Evolutionary conservation across 2,113 vertebrate genomes (phyloP), one percentile per base, ranked within the genome.

Genomic region (Actenoides hombroni): DNA sequence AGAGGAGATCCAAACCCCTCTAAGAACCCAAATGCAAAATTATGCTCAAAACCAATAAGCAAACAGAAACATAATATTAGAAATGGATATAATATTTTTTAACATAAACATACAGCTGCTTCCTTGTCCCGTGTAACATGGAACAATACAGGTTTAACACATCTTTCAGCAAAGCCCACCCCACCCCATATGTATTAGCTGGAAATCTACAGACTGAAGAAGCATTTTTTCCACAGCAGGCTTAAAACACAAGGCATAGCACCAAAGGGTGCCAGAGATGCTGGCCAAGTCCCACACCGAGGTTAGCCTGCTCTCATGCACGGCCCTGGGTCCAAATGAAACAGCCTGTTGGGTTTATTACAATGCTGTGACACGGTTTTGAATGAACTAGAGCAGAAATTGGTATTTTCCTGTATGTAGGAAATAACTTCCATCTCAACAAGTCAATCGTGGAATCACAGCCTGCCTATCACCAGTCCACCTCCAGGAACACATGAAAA

Each of bases 361-460:
- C 53, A 56, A 2, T 4, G 25, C 48, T 19, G 11, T 24, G 75
- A 79, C 6, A 2, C 31, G 11, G 29, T 31, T 77, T 17, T 33
- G n/a, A 69, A 73, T 0, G 0, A 75, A 26, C 13, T 2, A 14
- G 15, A 70, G 57, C 0, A 0, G 26, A 79, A 94, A 56, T 2
- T 9, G 10, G 12, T 59, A 23, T 59, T 54, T 81, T 54, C 81
- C 44, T 54, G 9, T 2, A 35, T 54, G 9, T 2, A 35, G 6
- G 11, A 9, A 35, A 35, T 18, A 78, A 51, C 21, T 64, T 46
- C 56, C 16, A 59, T 13, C 42, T 51, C 69, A 70, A 16, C 11
- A 29, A 61, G 37, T 57, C 59, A 61, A 0, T 3, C 0, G 3
- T 35, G 42, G 53, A 56, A 17, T n/a, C 54, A 57, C 40, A 74